Percentiles rank a stretch among this genome's conserved stretches.
Conservation (phyloP, 1,140 invertebrate species). For the Ostrea edulis region DNA sequence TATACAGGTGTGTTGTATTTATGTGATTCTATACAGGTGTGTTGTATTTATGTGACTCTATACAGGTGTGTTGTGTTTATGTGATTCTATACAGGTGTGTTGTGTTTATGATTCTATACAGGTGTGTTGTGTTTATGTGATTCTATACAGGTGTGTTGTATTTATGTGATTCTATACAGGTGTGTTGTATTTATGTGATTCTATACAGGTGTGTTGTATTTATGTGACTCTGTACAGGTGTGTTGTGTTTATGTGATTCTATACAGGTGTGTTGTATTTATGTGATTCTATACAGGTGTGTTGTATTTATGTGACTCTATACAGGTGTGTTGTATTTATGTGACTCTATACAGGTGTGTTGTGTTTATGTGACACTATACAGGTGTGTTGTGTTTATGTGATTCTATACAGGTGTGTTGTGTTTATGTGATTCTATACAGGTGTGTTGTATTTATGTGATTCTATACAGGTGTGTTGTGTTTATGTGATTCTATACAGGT, state of each 20-base stretch:
- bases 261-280: too few relatives aligned
- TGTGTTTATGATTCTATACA: not conserved
- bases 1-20: not conserved
- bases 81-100: not conserved
- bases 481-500: slow-evolving; percentile 61
- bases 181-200: not conserved
- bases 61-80: not conserved
- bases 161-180: not conserved
- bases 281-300: not conserved
- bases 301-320: not conserved
- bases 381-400: not conserved
- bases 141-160: not conserved
- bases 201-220: too few relatives aligned
- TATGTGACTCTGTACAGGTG: not conserved
- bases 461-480: not conserved
- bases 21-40: too few relatives aligned
- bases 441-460: too few relatives aligned
- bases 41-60: too few relatives aligned
- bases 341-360: too few relatives aligned
- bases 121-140: too few relatives aligned
- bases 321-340: not conserved
- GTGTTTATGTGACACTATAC: too few relatives aligned
- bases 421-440: too few relatives aligned
- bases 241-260: slow-evolving; percentile 72
- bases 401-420: not conserved